Percentiles rank a stretch among this genome's conserved stretches.
Conservation (phyloP, 2,888 invertebrate genomes). For the Synanthedon tipuliformis region DNA sequence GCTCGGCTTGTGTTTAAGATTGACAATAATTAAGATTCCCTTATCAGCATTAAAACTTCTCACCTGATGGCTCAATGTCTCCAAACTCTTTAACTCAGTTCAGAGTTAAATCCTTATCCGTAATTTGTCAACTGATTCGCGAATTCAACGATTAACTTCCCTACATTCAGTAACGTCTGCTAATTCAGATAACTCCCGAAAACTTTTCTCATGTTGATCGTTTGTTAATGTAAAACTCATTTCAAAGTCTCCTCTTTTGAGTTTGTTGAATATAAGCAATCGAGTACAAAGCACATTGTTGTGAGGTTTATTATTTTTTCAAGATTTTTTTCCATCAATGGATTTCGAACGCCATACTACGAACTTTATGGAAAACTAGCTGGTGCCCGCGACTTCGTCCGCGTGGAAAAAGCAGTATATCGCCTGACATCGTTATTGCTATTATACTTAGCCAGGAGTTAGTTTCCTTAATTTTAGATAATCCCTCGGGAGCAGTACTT, state of each 20-base stretch:
- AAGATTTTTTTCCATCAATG: too few species aligned
- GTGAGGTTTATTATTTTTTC: neutral
- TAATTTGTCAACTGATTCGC: conserved; percentile 7
- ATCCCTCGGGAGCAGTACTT: too few species aligned
- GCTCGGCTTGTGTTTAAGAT: too few species aligned
- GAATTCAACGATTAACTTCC: conserved; percentile 14
- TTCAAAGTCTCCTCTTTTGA: conserved; percentile 14
- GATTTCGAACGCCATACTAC: too few species aligned
- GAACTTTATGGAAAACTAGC: too few species aligned
- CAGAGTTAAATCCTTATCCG: conserved; percentile 3
- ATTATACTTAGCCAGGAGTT: too few species aligned
- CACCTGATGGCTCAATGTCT: neutral
- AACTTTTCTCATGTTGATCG: conserved; percentile 31
- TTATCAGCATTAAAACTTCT: neutral
- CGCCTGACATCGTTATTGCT: too few species aligned
- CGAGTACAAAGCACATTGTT: neutral
- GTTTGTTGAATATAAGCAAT: neutral
- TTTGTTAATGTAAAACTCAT: conserved; percentile 26
- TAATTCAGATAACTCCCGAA: conserved; percentile 34
- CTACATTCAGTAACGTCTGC: conserved; percentile 24
- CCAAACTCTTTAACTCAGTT: neutral
- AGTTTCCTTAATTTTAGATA: too few species aligned
- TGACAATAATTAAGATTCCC: neutral
- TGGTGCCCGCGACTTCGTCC: too few species aligned
- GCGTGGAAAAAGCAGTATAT: too few species aligned